Base-by-base conservation (phyloP, 2,797 vertebrate species). In the Gambusia yucatana region DNA sequence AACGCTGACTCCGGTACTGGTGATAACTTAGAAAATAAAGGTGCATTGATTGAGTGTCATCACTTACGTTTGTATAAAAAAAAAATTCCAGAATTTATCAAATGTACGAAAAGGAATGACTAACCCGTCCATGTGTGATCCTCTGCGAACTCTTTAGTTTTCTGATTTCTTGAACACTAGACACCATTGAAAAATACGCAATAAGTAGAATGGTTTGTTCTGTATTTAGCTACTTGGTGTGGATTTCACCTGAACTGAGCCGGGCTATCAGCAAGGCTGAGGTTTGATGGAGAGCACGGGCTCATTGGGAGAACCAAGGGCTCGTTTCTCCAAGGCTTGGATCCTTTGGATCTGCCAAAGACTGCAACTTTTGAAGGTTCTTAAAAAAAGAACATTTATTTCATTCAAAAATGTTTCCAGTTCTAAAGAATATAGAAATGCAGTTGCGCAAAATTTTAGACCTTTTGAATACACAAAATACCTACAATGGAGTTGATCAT, bases 301-400 rank as follows among this genome's bases (percentile, higher is more conserved):
- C 97, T 98, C 84, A 89, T 89, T 0, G 97, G 97, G 80, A 99
- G 94, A 9, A 97, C 96, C 78, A 97, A 78, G 7, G 94, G 91
- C 48, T 91, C 77, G 22, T 92, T 94, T 80, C 86, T 88, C 33
- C 82, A n/a, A 4, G 84, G 87, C 77, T 89, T 91, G 77, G 92
- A 90, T 77, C 83, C 81, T 90, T 93, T 94, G 57, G 16, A 84
- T 73, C 95, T 92, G 83, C 96, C 80, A 71, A 97, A 52, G 16
- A 94, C 93, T 16, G 93, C 87, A 75, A 96, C 94, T 89, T 95
- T 97, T 30, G 90, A 36, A 16, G 81, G 93, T 76, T 92, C 98
- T 99, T 82, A 93, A 94, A 1, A 84, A 8, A 25, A 25, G 2
- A 43, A 3, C 25, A 36, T 63, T 39, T 65, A 10, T 10, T 39